Evolutionary conservation across 1,140 invertebrate species (phyloP), one percentile per base, ranked within the genome.

Genomic region (Hermatobates lingyangjiaoensis): DNA sequence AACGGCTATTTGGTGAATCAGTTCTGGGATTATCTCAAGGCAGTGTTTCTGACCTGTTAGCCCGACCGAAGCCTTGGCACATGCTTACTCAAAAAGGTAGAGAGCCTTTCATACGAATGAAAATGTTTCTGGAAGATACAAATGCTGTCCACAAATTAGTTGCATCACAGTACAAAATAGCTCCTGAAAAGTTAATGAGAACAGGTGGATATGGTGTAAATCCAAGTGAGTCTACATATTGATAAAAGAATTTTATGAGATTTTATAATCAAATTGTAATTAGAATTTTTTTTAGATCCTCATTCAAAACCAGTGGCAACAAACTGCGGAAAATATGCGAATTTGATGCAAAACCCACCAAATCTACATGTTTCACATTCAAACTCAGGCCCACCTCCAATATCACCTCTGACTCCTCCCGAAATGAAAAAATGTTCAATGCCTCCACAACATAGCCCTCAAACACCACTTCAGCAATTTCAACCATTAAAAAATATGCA

Each of bases 81-180:
- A 93, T 94, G 88, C 68, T 97, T 7, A 97, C 92, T 1, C 61
- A 63, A 45, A 96, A 96, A 68, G 92, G 92, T 0, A 75, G 91
- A 23, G 92, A 97, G 62, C 92, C 92, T 1, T 97, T 96, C 68
- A 95, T 97, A 51, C 74, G 92, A 48, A 97, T 97, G 92, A 92
- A 94, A 66, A 91, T 96, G 82, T 97, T 96, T 68, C 70, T 96
- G 44, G 90, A 95, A 65, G 90, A 96, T 64, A 88, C 95, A 56
- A 93, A 96, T 61, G 91, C 93, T 2, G 90, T 96, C 2, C 89
- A 94, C 64, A 94, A 94, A 64, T 67, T 96, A 53, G 91, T 96
- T 2, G 91, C 91, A 45, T 92, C 86, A 50, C 94, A 96, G 69
- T 97, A 95, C 68, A 95, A 94, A 72, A 96, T 95, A 38, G 89